Evolutionary conservation across 2,888 invertebrate genomes (phyloP).

Genomic region (Epiperipatus broadwayi): DNA sequence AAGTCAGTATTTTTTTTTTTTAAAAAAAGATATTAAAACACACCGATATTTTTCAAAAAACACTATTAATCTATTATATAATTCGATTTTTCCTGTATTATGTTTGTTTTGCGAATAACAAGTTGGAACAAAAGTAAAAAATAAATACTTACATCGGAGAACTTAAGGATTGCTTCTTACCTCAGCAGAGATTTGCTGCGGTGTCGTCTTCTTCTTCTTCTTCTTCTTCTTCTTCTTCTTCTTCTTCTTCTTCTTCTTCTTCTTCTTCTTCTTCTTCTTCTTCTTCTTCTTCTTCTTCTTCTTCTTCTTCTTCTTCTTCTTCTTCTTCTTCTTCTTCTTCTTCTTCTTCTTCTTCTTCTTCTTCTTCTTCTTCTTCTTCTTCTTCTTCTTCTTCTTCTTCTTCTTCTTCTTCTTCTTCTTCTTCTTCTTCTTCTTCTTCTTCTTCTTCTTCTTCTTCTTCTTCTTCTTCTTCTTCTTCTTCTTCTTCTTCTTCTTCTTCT

Average conservation of each 20-base stretch:
- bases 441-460: conserved; percentile 5
- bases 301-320: not conserved
- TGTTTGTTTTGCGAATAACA: too few species aligned
- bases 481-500: conserved; percentile 1
- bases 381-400: conserved; percentile 5
- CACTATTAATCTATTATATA: too few species aligned
- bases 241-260: not conserved
- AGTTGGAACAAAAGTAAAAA: too few species aligned
- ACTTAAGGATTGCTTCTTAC: too few species aligned
- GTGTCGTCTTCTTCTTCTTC: not conserved
- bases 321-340: not conserved
- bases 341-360: conserved; percentile 8
- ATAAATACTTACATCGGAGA: too few species aligned
- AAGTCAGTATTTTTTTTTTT: too few species aligned
- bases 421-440: conserved; percentile 1
- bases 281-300: not conserved
- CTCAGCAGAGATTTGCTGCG: too few species aligned
- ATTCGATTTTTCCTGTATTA: too few species aligned
- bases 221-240: not conserved
- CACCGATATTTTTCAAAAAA: too few species aligned
- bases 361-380: not conserved
- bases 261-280: not conserved
- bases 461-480: conserved; percentile 8
- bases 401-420: conserved; percentile 6
- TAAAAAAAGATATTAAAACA: too few species aligned